Conservation (phyloP, 2,888 invertebrate genomes). For the Tachystola acroxantha region DNA sequence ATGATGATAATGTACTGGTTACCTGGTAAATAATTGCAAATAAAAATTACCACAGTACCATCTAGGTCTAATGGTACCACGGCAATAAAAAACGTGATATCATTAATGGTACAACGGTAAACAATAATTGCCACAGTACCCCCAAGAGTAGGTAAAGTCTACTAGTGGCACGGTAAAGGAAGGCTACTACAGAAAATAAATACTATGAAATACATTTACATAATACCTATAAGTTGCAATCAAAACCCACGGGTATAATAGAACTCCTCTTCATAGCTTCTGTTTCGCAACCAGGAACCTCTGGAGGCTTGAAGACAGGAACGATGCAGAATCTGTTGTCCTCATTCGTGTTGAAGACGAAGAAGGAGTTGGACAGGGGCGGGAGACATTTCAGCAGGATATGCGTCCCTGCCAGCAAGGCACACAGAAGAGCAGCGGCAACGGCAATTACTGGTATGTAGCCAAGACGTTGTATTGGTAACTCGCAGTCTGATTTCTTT, state of each 20-base stretch:
- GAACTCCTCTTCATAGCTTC: constrained; percentile 32
- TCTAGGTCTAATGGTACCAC: too few species aligned
- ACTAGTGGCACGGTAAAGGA: too few species aligned
- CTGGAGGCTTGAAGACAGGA: constrained; percentile 27
- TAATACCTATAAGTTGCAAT: too few species aligned
- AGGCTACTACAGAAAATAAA: too few species aligned
- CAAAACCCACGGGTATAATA: constrained; percentile 46
- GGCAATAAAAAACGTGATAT: too few species aligned
- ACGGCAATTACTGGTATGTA: constrained; percentile 5
- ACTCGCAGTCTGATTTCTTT: constrained; percentile 8
- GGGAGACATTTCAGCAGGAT: constrained; percentile 48
- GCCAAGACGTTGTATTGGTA: constrained; percentile 5
- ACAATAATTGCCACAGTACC: too few species aligned
- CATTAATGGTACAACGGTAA: too few species aligned
- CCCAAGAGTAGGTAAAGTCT: too few species aligned
- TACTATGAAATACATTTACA: too few species aligned
- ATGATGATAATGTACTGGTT: too few species aligned
- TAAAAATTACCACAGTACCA: too few species aligned
- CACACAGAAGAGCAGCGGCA: constrained; percentile 25
- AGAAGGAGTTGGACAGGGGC: constrained; percentile 51
- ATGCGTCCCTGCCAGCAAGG: constrained; percentile 42
- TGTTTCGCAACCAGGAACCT: constrained; percentile 14
- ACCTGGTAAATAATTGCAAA: too few species aligned
- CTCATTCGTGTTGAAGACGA: constrained; percentile 65
- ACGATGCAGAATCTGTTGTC: constrained; percentile 60